Evolutionary conservation across 2,797 vertebrate genomes (phyloP).

Genomic region (Cyclura pinguis): DNA sequence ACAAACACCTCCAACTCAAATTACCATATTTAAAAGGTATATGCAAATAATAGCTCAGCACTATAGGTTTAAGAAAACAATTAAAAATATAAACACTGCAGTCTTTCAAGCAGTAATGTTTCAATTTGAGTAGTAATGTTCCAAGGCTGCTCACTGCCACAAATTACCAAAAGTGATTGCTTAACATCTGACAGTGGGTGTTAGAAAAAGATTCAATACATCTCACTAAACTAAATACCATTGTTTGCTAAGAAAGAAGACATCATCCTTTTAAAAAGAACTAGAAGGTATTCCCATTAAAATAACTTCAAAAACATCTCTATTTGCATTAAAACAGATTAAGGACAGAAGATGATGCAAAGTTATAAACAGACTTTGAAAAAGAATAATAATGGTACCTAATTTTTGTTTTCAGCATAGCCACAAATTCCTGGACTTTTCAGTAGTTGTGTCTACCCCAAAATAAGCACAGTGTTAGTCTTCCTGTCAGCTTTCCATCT

Average conservation of each 20-base stretch:
- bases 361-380: slow-evolving; percentile 21
- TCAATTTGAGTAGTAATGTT: background rate
- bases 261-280: background rate
- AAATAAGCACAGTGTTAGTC: slow-evolving; percentile 76
- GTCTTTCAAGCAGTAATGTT: background rate
- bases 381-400: slow-evolving; percentile 60
- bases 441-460: slow-evolving; percentile 76
- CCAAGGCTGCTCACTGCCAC: background rate
- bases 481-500: slow-evolving; percentile 83
- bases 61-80: background rate
- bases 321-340: background rate
- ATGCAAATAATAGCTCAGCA: background rate
- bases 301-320: background rate
- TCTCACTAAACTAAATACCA: slow-evolving; percentile 22
- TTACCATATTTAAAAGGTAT: background rate
- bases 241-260: background rate
- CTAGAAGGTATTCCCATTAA: background rate
- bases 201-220: fast-evolving
- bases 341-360: background rate
- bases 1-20: background rate
- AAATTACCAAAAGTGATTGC: background rate
- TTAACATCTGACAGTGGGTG: slow-evolving; percentile 2
- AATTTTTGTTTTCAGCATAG: slow-evolving; percentile 67
- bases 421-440: slow-evolving; percentile 59
- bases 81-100: background rate